These are phyloP conservation scores for Hippasteria phrygiana DNA, from an alignment of 53 echinoderm and acorn worm genomes.

Conservation along the genomic window DNA sequence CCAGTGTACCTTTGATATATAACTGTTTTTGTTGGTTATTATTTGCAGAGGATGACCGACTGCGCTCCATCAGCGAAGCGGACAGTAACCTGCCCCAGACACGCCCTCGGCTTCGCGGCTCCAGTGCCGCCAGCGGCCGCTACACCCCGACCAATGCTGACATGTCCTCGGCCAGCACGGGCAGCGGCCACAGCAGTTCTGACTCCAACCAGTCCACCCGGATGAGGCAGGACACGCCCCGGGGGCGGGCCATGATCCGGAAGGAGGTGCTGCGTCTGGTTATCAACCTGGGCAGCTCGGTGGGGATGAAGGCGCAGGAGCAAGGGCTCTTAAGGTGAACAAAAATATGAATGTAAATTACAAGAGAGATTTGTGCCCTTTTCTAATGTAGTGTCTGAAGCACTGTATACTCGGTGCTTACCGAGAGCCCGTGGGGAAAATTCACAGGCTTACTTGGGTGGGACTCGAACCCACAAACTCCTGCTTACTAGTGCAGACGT, in stretches of 20 bases:
- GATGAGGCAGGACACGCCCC: conserved; percentile 85
- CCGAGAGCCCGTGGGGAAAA: too few relatives aligned
- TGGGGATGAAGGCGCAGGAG: conserved; percentile 94
- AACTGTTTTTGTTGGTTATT: not conserved
- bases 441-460: too few relatives aligned
- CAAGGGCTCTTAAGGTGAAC: conserved; percentile 88
- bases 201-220: conserved; percentile 68
- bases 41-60: conserved; percentile 54
- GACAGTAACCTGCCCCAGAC: conserved; percentile 63
- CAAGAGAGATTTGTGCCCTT: too few relatives aligned
- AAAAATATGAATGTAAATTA: too few relatives aligned
- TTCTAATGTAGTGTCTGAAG: too few relatives aligned
- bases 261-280: conserved; percentile 90
- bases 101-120: conserved; percentile 80
- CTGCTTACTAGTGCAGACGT: too few relatives aligned
- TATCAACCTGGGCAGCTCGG: conserved; percentile 91
- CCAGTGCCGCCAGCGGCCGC: conserved; percentile 83
- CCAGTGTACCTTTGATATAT: not conserved
- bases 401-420: too few relatives aligned
- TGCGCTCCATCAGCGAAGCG: conserved; percentile 73
- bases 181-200: conserved; percentile 65
- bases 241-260: conserved; percentile 79
- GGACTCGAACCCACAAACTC: too few relatives aligned
- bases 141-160: conserved; percentile 75
- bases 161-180: conserved; percentile 80